Evolutionary conservation across 2,888 invertebrate species (phyloP), one percentile per base, ranked within the genome.

Genomic region (Drosophila lutescens): DNA sequence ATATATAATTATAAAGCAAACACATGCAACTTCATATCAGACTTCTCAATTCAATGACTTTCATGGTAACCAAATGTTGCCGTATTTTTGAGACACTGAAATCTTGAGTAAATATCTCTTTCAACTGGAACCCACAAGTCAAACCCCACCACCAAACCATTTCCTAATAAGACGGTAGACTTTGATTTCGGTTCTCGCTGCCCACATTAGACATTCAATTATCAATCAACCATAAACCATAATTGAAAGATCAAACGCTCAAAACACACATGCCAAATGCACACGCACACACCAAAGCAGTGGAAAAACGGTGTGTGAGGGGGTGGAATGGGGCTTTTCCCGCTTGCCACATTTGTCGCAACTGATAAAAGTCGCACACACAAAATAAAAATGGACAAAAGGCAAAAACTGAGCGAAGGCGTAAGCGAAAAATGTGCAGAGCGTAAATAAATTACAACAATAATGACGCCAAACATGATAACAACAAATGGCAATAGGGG

Each of bases 401-500:
- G 41, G 38, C 32, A 20, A 51, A n/a, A 46, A 47, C 23, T 43
- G 44, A 51, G 57, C 63, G 70, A 72, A 74, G 75, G 80, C 86
- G 86, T 79, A 79, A 77, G 86, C 82, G 80, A 81, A 77, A 87
- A 84, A 83, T 86, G 82, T 78, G 83, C 72, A 74, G 77, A 83
- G 84, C 84, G 85, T 76, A 86, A 85, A 85, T 85, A 85, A 85
- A 85, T 88, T 88, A 85, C 85, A 85, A 86, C 85, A 85, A 85
- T 85, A 85, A 85, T 85, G 85, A 85, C 88, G 81, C 79, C 84
- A 80, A 86, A 86, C 88, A 85, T 84, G 84, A 85, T 85, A 85
- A 85, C 88, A 85, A 79, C 79, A 79, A 76, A 70, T 66, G 56
- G 36, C 32, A 20, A 38, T 53, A 60, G 46, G 54, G 34, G 23